Evolutionary conservation across 2,888 invertebrate species (phyloP).

Genomic region (Ametastegia equiseti): DNA sequence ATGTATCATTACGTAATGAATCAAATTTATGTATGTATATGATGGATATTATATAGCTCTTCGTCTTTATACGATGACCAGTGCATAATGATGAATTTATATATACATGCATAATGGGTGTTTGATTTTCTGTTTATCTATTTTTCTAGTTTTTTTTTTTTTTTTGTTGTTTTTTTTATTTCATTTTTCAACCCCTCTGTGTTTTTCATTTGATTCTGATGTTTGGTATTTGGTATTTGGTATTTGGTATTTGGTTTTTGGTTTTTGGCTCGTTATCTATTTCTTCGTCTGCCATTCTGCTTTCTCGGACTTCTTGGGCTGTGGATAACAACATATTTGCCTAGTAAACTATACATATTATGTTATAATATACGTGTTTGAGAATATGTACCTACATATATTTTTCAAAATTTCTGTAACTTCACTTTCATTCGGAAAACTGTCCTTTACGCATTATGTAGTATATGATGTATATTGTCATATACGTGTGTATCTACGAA

Average conservation of each 20-base stretch:
- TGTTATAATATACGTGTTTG: not conserved
- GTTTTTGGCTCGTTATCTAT: constrained; percentile 63
- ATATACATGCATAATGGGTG: constrained; percentile 8
- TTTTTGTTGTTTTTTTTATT: not conserved
- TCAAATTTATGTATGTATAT: not conserved
- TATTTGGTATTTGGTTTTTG: constrained; percentile 26
- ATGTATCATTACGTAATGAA: not conserved
- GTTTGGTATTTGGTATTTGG: constrained; percentile 11
- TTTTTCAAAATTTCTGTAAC: too few relatives aligned
- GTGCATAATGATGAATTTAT: not conserved
- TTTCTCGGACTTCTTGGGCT: constrained; percentile 88
- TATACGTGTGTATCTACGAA: too few relatives aligned
- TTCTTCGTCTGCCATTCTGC: constrained; percentile 86
- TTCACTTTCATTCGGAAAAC: too few relatives aligned
- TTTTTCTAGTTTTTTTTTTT: constrained; percentile 25
- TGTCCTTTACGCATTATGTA: too few relatives aligned
- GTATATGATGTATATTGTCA: too few relatives aligned
- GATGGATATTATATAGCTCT: too few relatives aligned
- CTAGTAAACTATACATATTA: constrained; percentile 61
- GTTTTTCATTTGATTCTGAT: not conserved
- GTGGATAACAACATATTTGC: constrained; percentile 76
- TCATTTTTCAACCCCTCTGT: not conserved
- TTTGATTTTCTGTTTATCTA: constrained; percentile 1
- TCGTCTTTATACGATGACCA: not conserved
- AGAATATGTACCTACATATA: not conserved